phyloP scores from a whole-genome alignment of 2,797 vertebrate genomes.

The Loris lydekkerianus region DNA sequence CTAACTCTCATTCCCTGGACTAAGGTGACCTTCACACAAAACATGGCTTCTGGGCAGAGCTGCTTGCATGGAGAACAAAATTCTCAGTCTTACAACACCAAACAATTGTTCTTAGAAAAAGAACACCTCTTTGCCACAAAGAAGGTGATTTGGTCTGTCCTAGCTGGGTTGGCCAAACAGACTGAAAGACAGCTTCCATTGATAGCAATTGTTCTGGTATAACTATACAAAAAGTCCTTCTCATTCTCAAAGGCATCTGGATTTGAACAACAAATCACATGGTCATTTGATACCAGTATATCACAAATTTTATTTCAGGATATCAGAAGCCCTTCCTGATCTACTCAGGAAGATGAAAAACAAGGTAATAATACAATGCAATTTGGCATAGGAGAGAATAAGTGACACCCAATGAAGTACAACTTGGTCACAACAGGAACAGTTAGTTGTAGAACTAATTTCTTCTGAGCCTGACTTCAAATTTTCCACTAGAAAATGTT shows the following conservation, averaged over 20 bases:
- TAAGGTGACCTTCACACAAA: constrained; percentile 22
- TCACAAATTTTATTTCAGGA: background rate
- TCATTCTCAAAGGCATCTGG: background rate
- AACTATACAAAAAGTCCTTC: background rate
- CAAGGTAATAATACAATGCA: background rate
- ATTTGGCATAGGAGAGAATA: background rate
- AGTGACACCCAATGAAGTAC: background rate
- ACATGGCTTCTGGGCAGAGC: background rate
- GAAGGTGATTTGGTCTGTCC: background rate
- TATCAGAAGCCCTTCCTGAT: background rate
- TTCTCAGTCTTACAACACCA: background rate
- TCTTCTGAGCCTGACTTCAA: background rate
- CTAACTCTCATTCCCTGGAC: background rate
- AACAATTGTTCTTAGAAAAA: constrained; percentile 22
- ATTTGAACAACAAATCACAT: constrained; percentile 16
- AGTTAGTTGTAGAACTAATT: background rate
- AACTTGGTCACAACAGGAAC: background rate
- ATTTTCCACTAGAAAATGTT: background rate
- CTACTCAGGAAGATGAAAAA: background rate
- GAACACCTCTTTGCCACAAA: background rate
- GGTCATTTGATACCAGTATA: background rate
- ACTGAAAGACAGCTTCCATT: background rate
- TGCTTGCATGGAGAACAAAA: constrained; percentile 34
- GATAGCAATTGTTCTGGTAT: background rate
- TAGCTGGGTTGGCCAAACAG: background rate